phyloP scores from a whole-genome alignment of 2,888 invertebrate species.

The Pachycephus smyrnensis region DNA sequence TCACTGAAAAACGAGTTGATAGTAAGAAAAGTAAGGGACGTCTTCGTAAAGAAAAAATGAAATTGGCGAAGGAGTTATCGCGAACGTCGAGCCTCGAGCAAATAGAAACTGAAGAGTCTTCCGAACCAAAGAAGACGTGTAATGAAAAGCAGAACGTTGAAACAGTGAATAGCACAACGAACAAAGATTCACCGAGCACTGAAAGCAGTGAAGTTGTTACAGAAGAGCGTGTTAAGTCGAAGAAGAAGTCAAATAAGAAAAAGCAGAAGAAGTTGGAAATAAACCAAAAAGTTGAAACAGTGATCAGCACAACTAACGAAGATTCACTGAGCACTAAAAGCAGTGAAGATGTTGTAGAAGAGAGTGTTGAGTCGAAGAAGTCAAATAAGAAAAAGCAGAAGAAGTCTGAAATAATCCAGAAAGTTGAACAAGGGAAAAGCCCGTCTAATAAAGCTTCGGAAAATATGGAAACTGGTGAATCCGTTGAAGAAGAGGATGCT shows the following conservation, averaged over 20 bases:
- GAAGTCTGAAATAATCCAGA: conserved; percentile 10
- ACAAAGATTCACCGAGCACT: not conserved
- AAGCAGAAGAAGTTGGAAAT: conserved; percentile 18
- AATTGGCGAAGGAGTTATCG: conserved; percentile 21
- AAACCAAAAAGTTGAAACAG: not conserved
- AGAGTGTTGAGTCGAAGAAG: conserved; percentile 11
- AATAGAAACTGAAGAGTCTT: not conserved
- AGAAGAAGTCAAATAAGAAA: conserved; percentile 20
- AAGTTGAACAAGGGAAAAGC: conserved; percentile 1
- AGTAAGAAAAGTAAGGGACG: not conserved
- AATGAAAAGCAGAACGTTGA: not conserved
- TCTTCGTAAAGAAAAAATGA: conserved; percentile 6
- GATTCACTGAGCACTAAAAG: not conserved
- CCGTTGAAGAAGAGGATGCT: conserved; percentile 1
- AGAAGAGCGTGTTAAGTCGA: conserved; percentile 7
- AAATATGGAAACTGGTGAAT: not conserved
- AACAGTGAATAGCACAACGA: not conserved
- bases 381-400: conserved; percentile 22
- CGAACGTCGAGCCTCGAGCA: not conserved
- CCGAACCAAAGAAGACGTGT: not conserved
- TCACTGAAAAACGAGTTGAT: not conserved
- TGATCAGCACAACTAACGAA: not conserved
- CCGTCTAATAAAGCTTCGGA: not conserved
- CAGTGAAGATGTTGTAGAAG: not conserved
- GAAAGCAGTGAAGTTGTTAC: not conserved